Evolutionary conservation across 2,797 vertebrate species (phyloP), one percentile per base, ranked within the genome.

Genomic region (Lithobates sylvaticus): DNA sequence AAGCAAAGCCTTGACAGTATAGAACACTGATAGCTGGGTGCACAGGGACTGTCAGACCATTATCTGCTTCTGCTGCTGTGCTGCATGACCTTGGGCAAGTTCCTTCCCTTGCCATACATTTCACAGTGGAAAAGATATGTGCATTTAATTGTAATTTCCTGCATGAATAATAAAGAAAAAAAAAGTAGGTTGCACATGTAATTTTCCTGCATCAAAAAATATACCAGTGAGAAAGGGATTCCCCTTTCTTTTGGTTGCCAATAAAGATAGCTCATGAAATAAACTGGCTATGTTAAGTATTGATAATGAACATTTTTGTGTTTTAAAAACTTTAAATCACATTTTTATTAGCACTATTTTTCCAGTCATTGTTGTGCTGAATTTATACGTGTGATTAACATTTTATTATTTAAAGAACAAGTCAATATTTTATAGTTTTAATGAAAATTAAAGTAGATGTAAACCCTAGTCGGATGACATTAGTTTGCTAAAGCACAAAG

Each of bases 131-230:
- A 80, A 86, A n/a, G 10, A 86, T 68, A 81, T 86, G 44, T 81
- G 47, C 72, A 86, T 81, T 81, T 81, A 76, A 86, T 76, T 86
- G 64, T 81, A 42, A 76, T 75, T 81, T 64, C 78, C 73, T 68
- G n/a, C 44, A 80, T 86, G 61, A 76, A 76, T 68, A 70, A 80
- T 81, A 80, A 81, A 69, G 39, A 71, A 18, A 36, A 44, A 36
- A 26, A 42, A 27, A 32, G 26, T 21, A 42, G 34, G 68, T 65
- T 78, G 50, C 3, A 74, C 29, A 36, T 79, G 23, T 36, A 34
- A 85, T 85, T 50, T 79, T 65, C 39, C 54, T 75, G 58, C 44
- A 12, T 85, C 71, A 73, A 9, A 9, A 71, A 54, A 74, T 73
- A 74, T 68, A 79, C 65, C 68, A 26, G 54, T 71, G 50, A 44